These are phyloP conservation scores for Sciurus carolinensis DNA, from an alignment of 2,797 vertebrate genomes.

Conservation along the genomic window DNA sequence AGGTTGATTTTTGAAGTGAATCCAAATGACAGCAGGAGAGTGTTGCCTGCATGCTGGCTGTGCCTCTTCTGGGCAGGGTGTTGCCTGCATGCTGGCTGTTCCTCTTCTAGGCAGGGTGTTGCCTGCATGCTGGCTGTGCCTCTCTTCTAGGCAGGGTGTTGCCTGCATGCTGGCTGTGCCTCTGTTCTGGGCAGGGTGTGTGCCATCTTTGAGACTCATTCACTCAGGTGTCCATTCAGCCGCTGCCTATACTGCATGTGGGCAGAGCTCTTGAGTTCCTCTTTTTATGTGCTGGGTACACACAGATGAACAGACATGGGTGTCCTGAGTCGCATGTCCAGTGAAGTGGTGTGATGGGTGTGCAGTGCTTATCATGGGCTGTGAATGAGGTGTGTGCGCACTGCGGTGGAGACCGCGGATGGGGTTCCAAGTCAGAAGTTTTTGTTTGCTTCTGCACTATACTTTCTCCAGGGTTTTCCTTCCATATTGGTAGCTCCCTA, in stretches of 20 bases:
- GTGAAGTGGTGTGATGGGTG: accelerated
- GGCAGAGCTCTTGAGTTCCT: too few species aligned
- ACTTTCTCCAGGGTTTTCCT: neutral
- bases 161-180: neutral
- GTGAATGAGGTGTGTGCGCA: neutral
- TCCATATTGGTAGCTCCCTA: neutral
- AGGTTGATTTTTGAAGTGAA: neutral
- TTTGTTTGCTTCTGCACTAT: neutral
- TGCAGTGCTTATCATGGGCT: neutral
- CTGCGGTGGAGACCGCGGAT: neutral
- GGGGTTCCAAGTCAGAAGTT: neutral
- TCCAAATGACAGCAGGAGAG: accelerated
- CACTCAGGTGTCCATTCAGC: too few species aligned
- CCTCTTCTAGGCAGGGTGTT: too few species aligned
- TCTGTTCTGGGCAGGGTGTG: neutral
- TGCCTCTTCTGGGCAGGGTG: too few species aligned
- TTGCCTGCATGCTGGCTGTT: too few species aligned
- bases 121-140: too few species aligned
- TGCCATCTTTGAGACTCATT: accelerated
- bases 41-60: too few species aligned
- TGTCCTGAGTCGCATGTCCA: too few species aligned
- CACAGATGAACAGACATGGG: accelerated
- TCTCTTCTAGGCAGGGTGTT: too few species aligned
- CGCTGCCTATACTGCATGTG: too few species aligned
- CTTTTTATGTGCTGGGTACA: neutral